These are phyloP conservation scores for Oreochromis niloticus DNA, from an alignment of 2,113 vertebrate genomes.

Conservation along the genomic window DNA sequence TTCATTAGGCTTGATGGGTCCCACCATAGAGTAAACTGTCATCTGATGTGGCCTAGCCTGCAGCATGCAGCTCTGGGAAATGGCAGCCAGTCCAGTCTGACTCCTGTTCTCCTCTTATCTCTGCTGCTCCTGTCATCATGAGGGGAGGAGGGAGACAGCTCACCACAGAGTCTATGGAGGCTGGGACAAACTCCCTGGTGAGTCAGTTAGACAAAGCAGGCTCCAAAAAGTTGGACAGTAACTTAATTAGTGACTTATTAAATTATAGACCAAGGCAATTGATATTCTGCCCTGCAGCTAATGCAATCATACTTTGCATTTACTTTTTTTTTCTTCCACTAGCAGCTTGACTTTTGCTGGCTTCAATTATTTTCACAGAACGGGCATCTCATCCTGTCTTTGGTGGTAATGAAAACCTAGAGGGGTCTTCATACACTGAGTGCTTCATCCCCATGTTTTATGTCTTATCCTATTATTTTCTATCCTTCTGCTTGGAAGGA, in stretches of 20 bases:
- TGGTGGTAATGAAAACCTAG: conserved; percentile 55
- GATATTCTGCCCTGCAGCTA: conserved; percentile 67
- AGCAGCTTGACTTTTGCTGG: conserved; percentile 44
- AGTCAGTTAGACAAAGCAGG: conserved; percentile 45
- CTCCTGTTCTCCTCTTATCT: conserved; percentile 31
- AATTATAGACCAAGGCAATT: conserved; percentile 64
- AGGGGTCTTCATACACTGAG: neutral
- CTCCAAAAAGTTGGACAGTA: conserved; percentile 59
- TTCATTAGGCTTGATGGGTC: conserved; percentile 33
- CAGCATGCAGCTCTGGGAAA: conserved; percentile 11
- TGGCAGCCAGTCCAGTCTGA: conserved; percentile 27
- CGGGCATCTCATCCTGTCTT: conserved; percentile 36
- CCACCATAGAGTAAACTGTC: neutral
- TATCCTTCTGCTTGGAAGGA: neutral
- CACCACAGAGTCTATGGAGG: neutral
- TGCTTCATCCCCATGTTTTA: conserved; percentile 3
- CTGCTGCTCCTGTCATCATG: conserved; percentile 26
- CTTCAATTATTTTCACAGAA: conserved; percentile 60
- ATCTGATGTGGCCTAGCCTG: conserved; percentile 25
- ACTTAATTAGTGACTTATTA: conserved; percentile 71
- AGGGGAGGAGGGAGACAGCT: neutral
- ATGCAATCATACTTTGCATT: conserved; percentile 67
- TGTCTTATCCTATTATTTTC: conserved; percentile 38
- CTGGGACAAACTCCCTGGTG: conserved; percentile 33
- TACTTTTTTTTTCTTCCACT: conserved; percentile 22